Conservation (phyloP, 2,113 vertebrate species). For the Myrmecobius fasciatus region DNA sequence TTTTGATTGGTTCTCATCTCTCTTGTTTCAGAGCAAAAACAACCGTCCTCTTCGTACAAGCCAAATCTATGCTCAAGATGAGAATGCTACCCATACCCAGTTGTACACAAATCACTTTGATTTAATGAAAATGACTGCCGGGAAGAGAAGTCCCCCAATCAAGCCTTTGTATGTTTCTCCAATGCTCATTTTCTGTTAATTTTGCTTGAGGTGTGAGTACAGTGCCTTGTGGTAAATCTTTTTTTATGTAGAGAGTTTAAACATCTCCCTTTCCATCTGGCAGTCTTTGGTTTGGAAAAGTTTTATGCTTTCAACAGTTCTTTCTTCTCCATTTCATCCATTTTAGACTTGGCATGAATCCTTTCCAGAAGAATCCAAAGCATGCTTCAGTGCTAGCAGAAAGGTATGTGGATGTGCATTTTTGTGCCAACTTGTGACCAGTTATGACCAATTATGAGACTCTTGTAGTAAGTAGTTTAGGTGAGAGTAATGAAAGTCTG, state of each 20-base stretch:
- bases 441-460: background rate
- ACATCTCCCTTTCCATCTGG: too few species aligned
- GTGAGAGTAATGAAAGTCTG: background rate
- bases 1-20: background rate
- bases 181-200: background rate
- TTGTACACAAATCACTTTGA: conserved; percentile 90
- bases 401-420: conserved; percentile 81
- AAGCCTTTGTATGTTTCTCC: conserved; percentile 86
- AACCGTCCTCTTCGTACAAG: conserved; percentile 86
- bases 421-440: background rate
- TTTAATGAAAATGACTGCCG: conserved; percentile 90
- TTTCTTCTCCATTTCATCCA: background rate
- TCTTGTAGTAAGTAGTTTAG: background rate
- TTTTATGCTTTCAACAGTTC: background rate
- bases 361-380: conserved; percentile 92
- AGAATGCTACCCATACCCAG: conserved; percentile 88
- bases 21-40: conserved; percentile 85
- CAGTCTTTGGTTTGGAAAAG: background rate
- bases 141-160: conserved; percentile 90
- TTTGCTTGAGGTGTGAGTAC: background rate
- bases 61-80: conserved; percentile 91
- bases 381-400: conserved; percentile 89
- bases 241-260: background rate
- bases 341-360: conserved; percentile 88
- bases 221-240: background rate